Base-by-base conservation (phyloP, 2,888 invertebrate genomes). In the Ophioninae sp. region DNA sequence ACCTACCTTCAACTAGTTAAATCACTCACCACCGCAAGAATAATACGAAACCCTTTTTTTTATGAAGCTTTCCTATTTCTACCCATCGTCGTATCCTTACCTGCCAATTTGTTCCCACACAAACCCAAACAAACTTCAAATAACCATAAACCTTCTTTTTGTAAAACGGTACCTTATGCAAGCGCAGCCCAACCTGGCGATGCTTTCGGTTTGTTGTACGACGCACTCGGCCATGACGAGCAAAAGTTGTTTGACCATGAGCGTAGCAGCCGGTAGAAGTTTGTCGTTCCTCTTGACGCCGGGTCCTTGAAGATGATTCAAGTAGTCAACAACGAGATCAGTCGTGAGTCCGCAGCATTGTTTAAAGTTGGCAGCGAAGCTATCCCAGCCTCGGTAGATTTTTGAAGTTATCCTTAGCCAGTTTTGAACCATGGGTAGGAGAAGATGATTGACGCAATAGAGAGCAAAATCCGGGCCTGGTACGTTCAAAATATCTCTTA, bases 271-370 rank as follows among this genome's bases (percentile, higher is more conserved):
- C 17, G 93, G 88, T 5, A 92, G 70, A 62, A 89, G 89, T 13
- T 83, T 72, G n/a, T 91, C 91, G 82, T 91, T 90, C 23, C 89
- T 88, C 17, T 87, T 85, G 3, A 89, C 88, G 6, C 90, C 91
- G 0, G 90, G 88, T 6, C 92, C 95, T 91, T 96, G 95, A 57
- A 97, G 94, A 88, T 96, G 95, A 87, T 96, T 95, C 56, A 98
- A 93, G 88, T 97, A 97, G 89, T 97, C 96, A 0, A 98, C 98
- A 56, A 98, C 96, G 44, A 98, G 94, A 90, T 99, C 98, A 0
- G 98, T 97, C 13, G 98, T 97, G 93, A 98, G 95, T 8, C 99
- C 98, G 90, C 97, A 97, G 90, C 98, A 98, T 91, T 99, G 98
- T 91, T 98, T 98, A 90, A 98, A 98, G 92, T 98, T 98, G 85